Conservation (phyloP, 2,797 vertebrate species). For the Sandelia bainsii region DNA sequence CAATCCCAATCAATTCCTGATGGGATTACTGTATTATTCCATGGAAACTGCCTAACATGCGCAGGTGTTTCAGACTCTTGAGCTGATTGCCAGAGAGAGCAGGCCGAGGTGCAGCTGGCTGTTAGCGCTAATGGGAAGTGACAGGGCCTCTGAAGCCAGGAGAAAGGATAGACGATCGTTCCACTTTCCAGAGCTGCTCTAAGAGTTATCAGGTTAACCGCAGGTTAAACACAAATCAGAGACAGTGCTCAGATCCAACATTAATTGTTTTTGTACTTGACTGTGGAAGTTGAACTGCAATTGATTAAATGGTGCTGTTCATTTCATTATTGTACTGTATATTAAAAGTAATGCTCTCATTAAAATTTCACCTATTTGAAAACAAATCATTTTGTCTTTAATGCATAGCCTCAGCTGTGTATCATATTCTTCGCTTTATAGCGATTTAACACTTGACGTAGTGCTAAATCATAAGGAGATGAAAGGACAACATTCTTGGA, state of each 20-base stretch:
- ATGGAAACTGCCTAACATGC: slow-evolving; percentile 81
- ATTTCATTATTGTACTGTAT: slow-evolving; percentile 8
- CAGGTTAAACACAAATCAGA: slow-evolving; percentile 70
- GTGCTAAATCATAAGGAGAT: slow-evolving; percentile 33
- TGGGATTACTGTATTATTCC: slow-evolving; percentile 84
- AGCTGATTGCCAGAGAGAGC: slow-evolving; percentile 82
- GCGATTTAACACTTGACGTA: slow-evolving; percentile 13
- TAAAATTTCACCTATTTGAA: neutral
- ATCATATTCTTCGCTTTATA: neutral
- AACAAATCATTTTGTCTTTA: slow-evolving; percentile 7
- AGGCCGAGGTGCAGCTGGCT: slow-evolving; percentile 76
- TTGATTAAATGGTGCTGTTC: slow-evolving; percentile 12
- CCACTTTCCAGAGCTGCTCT: slow-evolving; percentile 60
- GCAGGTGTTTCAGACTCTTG: slow-evolving; percentile 81
- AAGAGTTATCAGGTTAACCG: slow-evolving; percentile 74
- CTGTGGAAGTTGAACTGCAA: slow-evolving; percentile 34
- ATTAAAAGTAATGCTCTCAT: neutral
- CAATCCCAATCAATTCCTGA: slow-evolving; percentile 82
- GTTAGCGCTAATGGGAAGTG: slow-evolving; percentile 77
- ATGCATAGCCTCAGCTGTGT: slow-evolving; percentile 2
- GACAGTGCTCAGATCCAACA: slow-evolving; percentile 45
- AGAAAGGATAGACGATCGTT: slow-evolving; percentile 58
- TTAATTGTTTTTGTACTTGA: slow-evolving; percentile 60
- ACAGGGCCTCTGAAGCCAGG: slow-evolving; percentile 71
- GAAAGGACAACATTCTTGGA: slow-evolving; percentile 31